A percentile compares a stretch with the other conserved stretches of the same genome.
Conservation (phyloP, 2,113 vertebrate genomes). For the Stercorarius parasiticus region DNA sequence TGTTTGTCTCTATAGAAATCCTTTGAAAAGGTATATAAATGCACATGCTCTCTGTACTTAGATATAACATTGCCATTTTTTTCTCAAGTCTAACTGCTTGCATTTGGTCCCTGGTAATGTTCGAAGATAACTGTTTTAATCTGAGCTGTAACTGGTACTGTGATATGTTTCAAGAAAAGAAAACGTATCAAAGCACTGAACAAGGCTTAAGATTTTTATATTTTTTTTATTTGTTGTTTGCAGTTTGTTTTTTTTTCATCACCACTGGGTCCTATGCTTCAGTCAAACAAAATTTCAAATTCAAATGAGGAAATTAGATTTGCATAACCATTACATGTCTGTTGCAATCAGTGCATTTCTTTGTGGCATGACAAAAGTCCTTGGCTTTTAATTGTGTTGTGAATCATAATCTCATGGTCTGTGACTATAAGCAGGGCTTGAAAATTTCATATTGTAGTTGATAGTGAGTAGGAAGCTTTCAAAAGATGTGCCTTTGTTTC, state of each 20-base stretch:
- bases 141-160: neutral
- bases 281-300: neutral
- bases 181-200: neutral
- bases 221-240: neutral
- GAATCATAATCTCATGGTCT: slow-evolving; percentile 27
- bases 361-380: neutral
- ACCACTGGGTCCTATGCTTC: neutral
- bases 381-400: neutral
- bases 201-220: neutral
- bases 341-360: neutral
- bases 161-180: neutral
- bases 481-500: neutral
- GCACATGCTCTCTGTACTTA: neutral
- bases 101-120: neutral
- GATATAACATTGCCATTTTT: neutral
- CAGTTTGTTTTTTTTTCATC: neutral
- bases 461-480: neutral
- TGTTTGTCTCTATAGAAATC: neutral
- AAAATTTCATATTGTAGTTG: neutral
- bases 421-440: neutral
- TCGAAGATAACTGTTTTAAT: neutral
- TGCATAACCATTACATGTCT: neutral
- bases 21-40: neutral
- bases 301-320: neutral
- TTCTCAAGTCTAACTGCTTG: neutral